phyloP scores from a whole-genome alignment of 2,113 vertebrate species.

The Heterotis niloticus region DNA sequence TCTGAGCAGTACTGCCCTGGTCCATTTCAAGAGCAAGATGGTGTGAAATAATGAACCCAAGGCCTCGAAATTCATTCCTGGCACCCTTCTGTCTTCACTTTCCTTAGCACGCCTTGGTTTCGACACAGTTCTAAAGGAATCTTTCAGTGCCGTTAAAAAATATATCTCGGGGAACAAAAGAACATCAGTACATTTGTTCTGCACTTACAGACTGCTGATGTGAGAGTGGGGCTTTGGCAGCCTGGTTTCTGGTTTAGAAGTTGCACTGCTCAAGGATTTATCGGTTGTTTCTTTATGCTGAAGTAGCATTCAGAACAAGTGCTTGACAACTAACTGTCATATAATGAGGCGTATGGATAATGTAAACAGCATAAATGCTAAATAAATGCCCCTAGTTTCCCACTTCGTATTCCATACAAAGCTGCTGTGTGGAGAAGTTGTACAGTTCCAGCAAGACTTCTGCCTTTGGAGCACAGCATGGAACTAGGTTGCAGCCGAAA shows the following conservation, averaged over 20 bases:
- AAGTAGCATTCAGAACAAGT: not conserved
- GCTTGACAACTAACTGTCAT: not conserved
- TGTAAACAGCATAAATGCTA: not conserved
- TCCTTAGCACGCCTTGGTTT: not conserved
- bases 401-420: no score
- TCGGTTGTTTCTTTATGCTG: not conserved
- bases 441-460: no score
- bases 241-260: not conserved
- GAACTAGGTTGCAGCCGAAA: no score
- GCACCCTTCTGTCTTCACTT: not conserved
- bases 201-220: not conserved
- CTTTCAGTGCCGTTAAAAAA: not conserved
- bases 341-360: not conserved
- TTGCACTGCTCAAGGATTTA: not conserved
- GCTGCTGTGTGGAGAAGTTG: no score
- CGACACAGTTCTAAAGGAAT: not conserved
- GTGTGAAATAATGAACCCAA: not conserved
- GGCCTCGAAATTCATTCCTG: not conserved
- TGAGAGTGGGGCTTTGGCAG: not conserved
- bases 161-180: not conserved
- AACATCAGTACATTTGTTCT: not conserved
- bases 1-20: not conserved
- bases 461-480: no score
- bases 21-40: not conserved
- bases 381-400: not conserved